Conservation (phyloP, 2,113 vertebrate species). For the Oryzias melastigma region DNA sequence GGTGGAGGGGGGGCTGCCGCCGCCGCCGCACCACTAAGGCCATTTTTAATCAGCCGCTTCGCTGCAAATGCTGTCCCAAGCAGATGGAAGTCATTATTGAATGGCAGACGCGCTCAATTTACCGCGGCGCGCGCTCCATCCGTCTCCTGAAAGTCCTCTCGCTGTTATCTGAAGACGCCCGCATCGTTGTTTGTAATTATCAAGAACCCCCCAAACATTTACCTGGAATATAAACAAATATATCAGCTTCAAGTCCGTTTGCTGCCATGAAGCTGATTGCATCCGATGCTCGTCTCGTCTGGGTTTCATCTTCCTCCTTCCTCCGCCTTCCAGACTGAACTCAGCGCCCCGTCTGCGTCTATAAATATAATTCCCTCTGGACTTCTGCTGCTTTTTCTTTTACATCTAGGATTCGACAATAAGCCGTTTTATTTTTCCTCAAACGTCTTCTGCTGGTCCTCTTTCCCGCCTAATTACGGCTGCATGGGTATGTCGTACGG, state of each 20-base stretch:
- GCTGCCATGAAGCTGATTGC: conserved; percentile 10
- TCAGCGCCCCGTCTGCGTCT: conserved; percentile 46
- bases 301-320: conserved; percentile 48
- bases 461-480: conserved; percentile 29
- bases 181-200: conserved; percentile 24
- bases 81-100: conserved; percentile 72
- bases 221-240: conserved; percentile 20
- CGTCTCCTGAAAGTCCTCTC: conserved; percentile 30
- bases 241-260: conserved; percentile 28
- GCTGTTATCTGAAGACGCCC: conserved; percentile 34
- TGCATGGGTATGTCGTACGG: conserved; percentile 43
- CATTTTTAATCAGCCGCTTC: conserved; percentile 63
- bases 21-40: conserved; percentile 37
- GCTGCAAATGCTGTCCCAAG: conserved; percentile 52
- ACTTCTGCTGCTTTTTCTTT: conserved; percentile 12
- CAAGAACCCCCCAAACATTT: conserved; percentile 2
- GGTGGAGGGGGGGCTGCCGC: too few species aligned
- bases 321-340: conserved; percentile 43
- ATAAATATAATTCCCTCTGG: conserved; percentile 52
- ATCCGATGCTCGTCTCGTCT: conserved; percentile 31
- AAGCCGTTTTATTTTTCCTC: not conserved
- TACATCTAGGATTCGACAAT: not conserved
- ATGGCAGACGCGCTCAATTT: conserved; percentile 68
- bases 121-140: conserved; percentile 42
- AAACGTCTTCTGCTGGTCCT: conserved; percentile 18